phyloP scores from a whole-genome alignment of 2,113 vertebrate species.

The Percopsis transmontana region DNA sequence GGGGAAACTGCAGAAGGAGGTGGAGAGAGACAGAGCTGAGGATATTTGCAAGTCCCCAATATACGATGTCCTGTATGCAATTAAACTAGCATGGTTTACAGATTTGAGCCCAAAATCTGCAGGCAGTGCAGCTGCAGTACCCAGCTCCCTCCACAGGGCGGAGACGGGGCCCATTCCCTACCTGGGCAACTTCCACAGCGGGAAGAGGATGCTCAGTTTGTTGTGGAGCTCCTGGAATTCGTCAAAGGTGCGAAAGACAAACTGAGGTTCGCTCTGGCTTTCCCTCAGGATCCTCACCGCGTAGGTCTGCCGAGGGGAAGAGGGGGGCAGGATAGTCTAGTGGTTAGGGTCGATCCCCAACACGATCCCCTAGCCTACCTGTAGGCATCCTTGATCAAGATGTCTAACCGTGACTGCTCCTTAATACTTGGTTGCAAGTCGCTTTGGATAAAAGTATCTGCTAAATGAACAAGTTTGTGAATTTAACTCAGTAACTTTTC shows the following conservation, averaged over 20 bases:
- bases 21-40: not conserved
- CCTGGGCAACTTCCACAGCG: constrained; percentile 97
- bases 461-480: too few species aligned
- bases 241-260: constrained; percentile 97
- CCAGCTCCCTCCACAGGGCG: not conserved
- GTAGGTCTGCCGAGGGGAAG: constrained; percentile 82
- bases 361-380: too few species aligned
- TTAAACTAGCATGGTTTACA: not conserved
- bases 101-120: too few species aligned
- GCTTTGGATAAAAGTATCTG: too few species aligned
- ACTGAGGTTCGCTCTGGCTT: constrained; percentile 87
- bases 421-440: too few species aligned
- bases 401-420: too few species aligned
- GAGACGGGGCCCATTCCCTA: constrained; percentile 57
- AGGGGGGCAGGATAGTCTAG: not conserved
- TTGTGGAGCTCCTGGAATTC: constrained; percentile 99
- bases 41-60: not conserved
- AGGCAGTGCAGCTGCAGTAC: too few species aligned
- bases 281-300: constrained; percentile 92
- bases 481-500: too few species aligned
- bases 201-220: constrained; percentile 94
- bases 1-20: constrained; percentile 81
- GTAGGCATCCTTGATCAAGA: too few species aligned
- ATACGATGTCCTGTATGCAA: not conserved
- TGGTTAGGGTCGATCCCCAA: not conserved